Evolutionary conservation across 2,888 invertebrate genomes (phyloP), one percentile per base, ranked within the genome.

Genomic region (Hetaerina titia): DNA sequence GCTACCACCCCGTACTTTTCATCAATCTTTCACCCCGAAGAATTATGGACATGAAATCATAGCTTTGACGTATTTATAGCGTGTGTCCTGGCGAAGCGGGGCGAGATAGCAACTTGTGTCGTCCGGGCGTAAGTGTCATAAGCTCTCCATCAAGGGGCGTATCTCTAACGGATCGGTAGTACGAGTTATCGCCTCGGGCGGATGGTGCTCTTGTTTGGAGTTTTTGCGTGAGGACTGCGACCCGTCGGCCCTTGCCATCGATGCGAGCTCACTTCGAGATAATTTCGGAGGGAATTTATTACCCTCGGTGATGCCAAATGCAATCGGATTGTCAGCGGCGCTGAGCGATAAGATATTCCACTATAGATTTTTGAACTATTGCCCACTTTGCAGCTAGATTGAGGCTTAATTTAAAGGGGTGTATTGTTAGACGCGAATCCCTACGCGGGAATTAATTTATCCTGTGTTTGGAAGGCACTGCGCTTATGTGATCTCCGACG

Each of bases 81-180:
- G 31, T n/a, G 69, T 69, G 69, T 22, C 22, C 69, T 69, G n/a
- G n/a, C 31, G 31, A 31, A 31, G 31, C 81, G 11, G 1, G 25
- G 81, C 25, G 81, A 81, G 81, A 81, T 81, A 81, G 81, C 81
- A 81, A 81, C 81, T 31, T 31, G 25, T 81, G 81, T 81, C 22
- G 81, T 31, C 15, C 22, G 69, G 31, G 81, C 81, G 31, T 74
- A 74, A 25, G 74, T 81, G 81, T 81, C 81, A 81, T 81, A 81
- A 81, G 81, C 81, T 81, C 31, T 81, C 25, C 25, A 81, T 81
- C 81, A 9, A 31, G 13, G 81, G 81, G 31, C 69, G 69, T 69
- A 69, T 69, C 69, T 81, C 81, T 81, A 81, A 31, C 81, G 81
- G 81, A 81, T 81, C 25, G 81, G 13, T 81, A 25, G 81, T 31